A percentile compares a stretch with the other conserved stretches of the same genome.
These are phyloP conservation scores for Panthera tigris DNA, from an alignment of 2,113 vertebrate species.

Conservation along the genomic window DNA sequence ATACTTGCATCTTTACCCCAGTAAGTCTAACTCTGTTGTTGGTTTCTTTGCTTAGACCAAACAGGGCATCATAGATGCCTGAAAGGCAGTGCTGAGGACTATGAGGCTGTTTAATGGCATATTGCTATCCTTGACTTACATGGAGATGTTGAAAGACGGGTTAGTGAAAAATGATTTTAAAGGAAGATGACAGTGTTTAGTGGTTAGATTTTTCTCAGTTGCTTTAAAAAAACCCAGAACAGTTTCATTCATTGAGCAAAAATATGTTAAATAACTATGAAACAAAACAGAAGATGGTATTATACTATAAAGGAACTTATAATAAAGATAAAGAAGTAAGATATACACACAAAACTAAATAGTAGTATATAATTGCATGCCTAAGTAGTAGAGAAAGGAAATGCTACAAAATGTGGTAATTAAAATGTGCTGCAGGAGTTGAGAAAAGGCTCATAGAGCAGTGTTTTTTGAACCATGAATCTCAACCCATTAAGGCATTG, in stretches of 20 bases:
- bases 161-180: not conserved
- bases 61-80: not conserved
- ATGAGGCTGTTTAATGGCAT: not conserved
- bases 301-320: not conserved
- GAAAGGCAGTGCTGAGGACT: not conserved
- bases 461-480: not conserved
- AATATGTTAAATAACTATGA: not conserved
- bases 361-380: not conserved
- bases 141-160: not conserved
- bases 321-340: not conserved
- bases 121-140: not conserved
- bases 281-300: not conserved
- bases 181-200: not conserved
- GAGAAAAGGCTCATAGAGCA: not conserved
- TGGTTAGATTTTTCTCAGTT: not conserved
- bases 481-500: not conserved
- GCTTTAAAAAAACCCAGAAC: not conserved
- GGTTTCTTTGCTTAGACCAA: not conserved
- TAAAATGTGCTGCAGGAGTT: not conserved
- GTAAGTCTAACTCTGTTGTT: not conserved
- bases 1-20: not conserved
- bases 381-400: not conserved
- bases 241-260: not conserved
- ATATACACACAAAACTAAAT: not conserved
- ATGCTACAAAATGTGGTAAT: not conserved